These are phyloP conservation scores for Pimpla rufipes DNA, from an alignment of 2,888 invertebrate genomes.

Conservation along the genomic window DNA sequence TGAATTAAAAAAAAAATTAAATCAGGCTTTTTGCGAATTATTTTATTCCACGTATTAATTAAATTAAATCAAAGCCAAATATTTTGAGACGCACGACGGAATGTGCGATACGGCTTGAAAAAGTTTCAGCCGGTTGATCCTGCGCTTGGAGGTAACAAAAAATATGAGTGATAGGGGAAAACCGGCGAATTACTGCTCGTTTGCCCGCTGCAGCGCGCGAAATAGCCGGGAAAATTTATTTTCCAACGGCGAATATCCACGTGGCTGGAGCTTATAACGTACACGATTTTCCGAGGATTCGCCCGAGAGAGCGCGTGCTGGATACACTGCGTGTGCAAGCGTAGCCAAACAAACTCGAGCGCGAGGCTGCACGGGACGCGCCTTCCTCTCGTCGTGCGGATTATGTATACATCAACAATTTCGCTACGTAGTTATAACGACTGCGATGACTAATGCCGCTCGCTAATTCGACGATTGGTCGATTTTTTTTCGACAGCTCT, in stretches of 20 bases:
- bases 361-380: not conserved
- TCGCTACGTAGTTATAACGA: not conserved
- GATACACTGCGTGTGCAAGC: constrained; percentile 21
- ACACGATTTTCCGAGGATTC: constrained; percentile 25
- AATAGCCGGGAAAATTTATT: constrained; percentile 31
- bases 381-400: not conserved
- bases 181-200: not conserved
- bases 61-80: too few species aligned
- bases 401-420: not conserved
- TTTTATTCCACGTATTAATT: too few species aligned
- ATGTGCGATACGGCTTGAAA: too few species aligned
- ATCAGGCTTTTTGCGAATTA: too few species aligned
- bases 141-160: not conserved
- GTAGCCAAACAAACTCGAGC: constrained; percentile 17
- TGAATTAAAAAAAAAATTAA: too few species aligned
- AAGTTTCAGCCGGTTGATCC: not conserved
- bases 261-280: constrained; percentile 8
- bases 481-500: not conserved
- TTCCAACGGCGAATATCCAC: constrained; percentile 5
- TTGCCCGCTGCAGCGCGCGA: not conserved
- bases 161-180: not conserved
- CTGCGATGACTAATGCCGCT: not conserved
- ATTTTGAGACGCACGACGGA: too few species aligned
- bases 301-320: not conserved
- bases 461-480: not conserved